Conservation (phyloP, 2,888 invertebrate species). For the Mythimna ferrago region DNA sequence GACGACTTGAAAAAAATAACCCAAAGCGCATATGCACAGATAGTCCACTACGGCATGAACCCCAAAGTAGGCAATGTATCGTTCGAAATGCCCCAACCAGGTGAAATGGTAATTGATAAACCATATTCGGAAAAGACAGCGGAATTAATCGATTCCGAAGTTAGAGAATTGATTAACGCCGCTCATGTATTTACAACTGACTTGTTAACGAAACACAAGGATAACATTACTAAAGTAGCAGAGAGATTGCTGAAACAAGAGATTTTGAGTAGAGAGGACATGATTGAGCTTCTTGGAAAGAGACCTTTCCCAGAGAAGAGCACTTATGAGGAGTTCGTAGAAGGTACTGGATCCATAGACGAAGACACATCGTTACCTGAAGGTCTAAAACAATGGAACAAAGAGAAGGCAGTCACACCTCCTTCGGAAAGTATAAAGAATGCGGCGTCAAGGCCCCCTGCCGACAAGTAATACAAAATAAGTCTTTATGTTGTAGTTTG, state of each 20-base stretch:
- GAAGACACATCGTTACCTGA: conserved; percentile 98
- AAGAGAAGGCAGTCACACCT: conserved; percentile 86
- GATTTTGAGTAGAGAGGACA: conserved; percentile 98
- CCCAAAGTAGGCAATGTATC: conserved; percentile 99
- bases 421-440: conserved; percentile 76
- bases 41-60: conserved; percentile 99
- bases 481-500: conserved; percentile 69
- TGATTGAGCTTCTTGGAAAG: conserved; percentile 98
- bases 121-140: conserved; percentile 99
- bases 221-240: conserved; percentile 96
- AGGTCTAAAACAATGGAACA: conserved; percentile 99
- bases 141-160: conserved; percentile 98
- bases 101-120: conserved; percentile 98
- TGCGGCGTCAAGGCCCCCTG: conserved; percentile 29
- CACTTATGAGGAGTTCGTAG: conserved; percentile 99
- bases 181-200: conserved; percentile 96
- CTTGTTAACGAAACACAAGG: conserved; percentile 95
- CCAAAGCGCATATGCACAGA: conserved; percentile 99
- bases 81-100: conserved; percentile 98
- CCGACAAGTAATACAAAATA: conserved; percentile 78
- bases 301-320: conserved; percentile 99
- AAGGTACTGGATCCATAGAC: conserved; percentile 99
- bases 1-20: conserved; percentile 99
- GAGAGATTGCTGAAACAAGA: conserved; percentile 98
- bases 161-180: conserved; percentile 85